Evolutionary conservation across 1,140 invertebrate species (phyloP).

Genomic region (Lycorma delicatula): DNA sequence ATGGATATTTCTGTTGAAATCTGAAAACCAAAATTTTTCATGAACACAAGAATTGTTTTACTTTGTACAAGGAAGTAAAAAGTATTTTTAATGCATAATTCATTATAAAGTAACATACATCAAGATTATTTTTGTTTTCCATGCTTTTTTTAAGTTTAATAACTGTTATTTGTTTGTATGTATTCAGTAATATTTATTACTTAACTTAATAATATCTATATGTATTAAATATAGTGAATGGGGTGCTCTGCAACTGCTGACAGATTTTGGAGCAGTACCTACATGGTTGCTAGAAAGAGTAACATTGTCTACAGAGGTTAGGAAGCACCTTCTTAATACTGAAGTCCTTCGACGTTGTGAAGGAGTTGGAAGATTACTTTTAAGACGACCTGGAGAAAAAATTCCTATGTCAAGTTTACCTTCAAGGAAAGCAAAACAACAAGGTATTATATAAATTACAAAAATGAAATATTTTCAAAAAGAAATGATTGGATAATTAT

Average conservation of each 20-base stretch:
- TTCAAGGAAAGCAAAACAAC: not conserved
- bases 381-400: slow-evolving; percentile 63
- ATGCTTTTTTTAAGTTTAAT: too few species aligned
- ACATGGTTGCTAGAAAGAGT: slow-evolving; percentile 56
- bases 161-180: not conserved
- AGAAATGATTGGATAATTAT: not conserved
- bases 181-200: slow-evolving; percentile 17
- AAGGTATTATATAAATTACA: not conserved
- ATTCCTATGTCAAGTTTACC: slow-evolving; percentile 47
- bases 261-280: slow-evolving; percentile 63
- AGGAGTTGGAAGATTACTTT: slow-evolving; percentile 63
- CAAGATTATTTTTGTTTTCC: not conserved
- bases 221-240: slow-evolving; percentile 42
- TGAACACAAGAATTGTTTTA: too few species aligned
- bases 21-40: too few species aligned
- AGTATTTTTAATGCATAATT: not conserved
- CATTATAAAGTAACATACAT: not conserved
- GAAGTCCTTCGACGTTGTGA: slow-evolving; percentile 57
- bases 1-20: too few species aligned
- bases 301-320: slow-evolving; percentile 41
- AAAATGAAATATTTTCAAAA: not conserved
- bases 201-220: slow-evolving; percentile 2
- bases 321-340: slow-evolving; percentile 59
- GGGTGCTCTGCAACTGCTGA: slow-evolving; percentile 56
- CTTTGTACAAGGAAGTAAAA: too few species aligned